These are phyloP conservation scores for Vulpes lagopus DNA, from an alignment of 2,113 vertebrate species.

Conservation along the genomic window DNA sequence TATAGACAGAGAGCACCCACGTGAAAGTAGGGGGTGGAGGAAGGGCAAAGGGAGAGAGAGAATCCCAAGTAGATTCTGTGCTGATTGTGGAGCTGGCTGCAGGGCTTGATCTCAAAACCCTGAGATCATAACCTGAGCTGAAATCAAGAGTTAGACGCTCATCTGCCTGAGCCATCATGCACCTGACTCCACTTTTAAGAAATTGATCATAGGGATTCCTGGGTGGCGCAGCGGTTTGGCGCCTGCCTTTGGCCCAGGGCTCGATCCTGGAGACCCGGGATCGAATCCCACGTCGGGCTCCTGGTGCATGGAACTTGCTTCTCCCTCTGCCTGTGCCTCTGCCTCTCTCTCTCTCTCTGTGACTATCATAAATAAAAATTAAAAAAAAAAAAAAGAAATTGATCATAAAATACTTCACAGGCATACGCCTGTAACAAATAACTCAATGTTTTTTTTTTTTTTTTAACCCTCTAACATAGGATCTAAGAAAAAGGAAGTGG, in stretches of 20 bases:
- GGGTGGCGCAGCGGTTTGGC: too few species aligned
- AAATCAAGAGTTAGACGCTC: neutral
- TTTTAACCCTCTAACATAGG: too few species aligned
- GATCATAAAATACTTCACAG: conserved; percentile 35
- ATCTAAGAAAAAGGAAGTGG: neutral
- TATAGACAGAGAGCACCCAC: neutral
- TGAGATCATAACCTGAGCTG: neutral
- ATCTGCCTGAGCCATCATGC: neutral
- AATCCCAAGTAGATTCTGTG: neutral
- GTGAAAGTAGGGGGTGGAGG: neutral
- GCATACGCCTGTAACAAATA: neutral
- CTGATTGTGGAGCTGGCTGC: neutral
- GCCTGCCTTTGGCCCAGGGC: too few species aligned
- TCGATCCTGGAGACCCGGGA: too few species aligned
- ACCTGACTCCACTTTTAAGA: neutral
- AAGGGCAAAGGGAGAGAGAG: neutral
- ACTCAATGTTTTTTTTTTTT: neutral
- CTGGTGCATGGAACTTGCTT: too few species aligned
- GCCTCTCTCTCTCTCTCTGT: too few species aligned
- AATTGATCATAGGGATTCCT: conserved; percentile 50
- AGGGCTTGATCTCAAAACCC: neutral
- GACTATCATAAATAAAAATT: too few species aligned
- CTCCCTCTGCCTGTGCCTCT: too few species aligned
- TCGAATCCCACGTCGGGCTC: too few species aligned
- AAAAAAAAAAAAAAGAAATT: too few species aligned